Base-by-base conservation (phyloP, 2,797 vertebrate genomes). In the Acipenser oxyrinchus region DNA sequence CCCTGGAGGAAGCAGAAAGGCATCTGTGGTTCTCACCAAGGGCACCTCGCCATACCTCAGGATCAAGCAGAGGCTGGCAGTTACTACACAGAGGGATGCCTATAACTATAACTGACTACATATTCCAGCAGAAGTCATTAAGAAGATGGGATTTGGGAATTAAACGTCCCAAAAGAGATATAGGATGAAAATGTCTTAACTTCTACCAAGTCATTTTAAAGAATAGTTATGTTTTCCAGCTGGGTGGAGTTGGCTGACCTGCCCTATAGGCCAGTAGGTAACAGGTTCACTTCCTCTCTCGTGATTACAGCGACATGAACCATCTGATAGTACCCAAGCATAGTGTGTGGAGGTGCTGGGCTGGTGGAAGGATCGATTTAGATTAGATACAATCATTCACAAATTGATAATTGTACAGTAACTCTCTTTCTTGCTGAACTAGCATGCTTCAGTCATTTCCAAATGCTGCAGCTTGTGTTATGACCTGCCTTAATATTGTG, bases 51-150 rank as follows among this genome's bases (percentile, higher is more conserved):
- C 11, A 67, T 58, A 51, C 66, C 13, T 50, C 61, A 48, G 70
- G 79, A 79, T 81, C 74, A 76, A 81, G 79, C 74, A 74, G 64
- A 10, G 58, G 68, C 61, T 63, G 58, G 69, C 71, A 60, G 66
- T 66, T 67, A 62, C 50, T 58, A 57, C 69, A 61, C 37, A 60
- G 66, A 70, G 67, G 12, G 4, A 49, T 70, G 71, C 77, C 70
- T 64, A 72, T 72, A 77, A 71, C 73, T 65, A 75, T 75, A 75
- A 75, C 69, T 75, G 71, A 77, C 70, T 71, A 68, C 66, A 67
- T 65, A 50, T 73, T 74, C 71, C 69, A 64, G 76, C 73, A 76
- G 72, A 59, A 69, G 61, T 71, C 75, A 71, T 2, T 62, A 64
- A 73, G 37, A 67, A 69, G 68, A 73, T 64, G 66, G 69, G 71